Conservation (phyloP, 2,113 vertebrate genomes). For the Centrocercus urophasianus region DNA sequence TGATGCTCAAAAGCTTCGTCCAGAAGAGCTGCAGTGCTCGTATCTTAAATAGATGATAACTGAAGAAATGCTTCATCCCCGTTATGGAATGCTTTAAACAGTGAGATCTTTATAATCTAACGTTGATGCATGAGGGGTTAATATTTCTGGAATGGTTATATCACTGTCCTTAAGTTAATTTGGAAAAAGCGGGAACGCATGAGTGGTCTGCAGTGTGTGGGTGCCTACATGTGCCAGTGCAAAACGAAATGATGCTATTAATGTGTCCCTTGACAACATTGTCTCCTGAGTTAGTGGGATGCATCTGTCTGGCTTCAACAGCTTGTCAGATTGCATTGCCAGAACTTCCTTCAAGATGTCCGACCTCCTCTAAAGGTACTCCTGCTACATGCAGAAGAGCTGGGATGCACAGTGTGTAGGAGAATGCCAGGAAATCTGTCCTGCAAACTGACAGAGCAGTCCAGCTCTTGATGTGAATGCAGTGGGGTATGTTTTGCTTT, state of each 20-base stretch:
- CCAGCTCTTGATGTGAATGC: slow-evolving; percentile 9
- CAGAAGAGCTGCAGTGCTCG: not conserved
- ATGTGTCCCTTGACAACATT: slow-evolving; percentile 59
- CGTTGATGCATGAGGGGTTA: not conserved
- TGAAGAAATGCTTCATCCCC: not conserved
- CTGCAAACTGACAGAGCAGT: slow-evolving; percentile 37
- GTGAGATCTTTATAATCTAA: not conserved
- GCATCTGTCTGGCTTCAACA: slow-evolving; percentile 69
- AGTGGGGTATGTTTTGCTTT: slow-evolving; percentile 22
- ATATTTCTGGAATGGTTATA: not conserved
- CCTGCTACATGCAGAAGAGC: not conserved
- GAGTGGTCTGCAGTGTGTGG: slow-evolving; percentile 42
- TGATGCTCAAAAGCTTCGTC: not conserved
- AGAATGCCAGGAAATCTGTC: slow-evolving; percentile 25
- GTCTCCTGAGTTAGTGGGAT: slow-evolving; percentile 58
- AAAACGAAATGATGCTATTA: slow-evolving; percentile 6
- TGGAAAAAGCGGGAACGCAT: not conserved
- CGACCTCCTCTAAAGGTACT: slow-evolving; percentile 20
- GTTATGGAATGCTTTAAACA: not conserved
- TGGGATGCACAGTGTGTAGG: not conserved
- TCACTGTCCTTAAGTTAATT: not conserved
- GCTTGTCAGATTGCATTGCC: slow-evolving; percentile 53
- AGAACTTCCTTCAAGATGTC: slow-evolving; percentile 43
- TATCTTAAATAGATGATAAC: not conserved
- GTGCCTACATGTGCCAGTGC: slow-evolving; percentile 46